A percentile compares a stretch with the other conserved stretches of the same genome.
These are phyloP conservation scores for Agrochola lota DNA, from an alignment of 2,888 invertebrate species.

Conservation along the genomic window DNA sequence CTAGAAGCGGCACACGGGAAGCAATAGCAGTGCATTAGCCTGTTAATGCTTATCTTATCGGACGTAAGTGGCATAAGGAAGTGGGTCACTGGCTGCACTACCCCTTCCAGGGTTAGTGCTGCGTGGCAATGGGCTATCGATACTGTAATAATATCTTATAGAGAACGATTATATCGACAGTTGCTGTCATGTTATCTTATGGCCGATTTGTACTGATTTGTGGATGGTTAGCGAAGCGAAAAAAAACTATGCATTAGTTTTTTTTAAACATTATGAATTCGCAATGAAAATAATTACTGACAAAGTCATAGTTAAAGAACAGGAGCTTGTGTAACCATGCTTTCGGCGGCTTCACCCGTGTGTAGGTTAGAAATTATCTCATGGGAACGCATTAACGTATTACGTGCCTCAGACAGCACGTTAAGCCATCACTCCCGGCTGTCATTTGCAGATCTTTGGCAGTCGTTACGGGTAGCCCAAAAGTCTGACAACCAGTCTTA, in stretches of 20 bases:
- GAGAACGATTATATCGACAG: slow-evolving; percentile 36
- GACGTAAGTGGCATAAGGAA: slow-evolving; percentile 57
- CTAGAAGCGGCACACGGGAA: slow-evolving; percentile 39
- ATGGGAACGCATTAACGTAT: no score
- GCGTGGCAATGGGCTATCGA: slow-evolving; percentile 37
- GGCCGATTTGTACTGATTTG: slow-evolving; percentile 7
- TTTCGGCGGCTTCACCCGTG: neutral
- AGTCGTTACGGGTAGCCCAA: no score
- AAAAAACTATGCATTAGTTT: slow-evolving; percentile 7
- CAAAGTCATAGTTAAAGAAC: neutral
- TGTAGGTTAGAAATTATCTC: no score
- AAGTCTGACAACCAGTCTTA: no score
- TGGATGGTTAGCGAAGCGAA: neutral
- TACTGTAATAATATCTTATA: slow-evolving; percentile 26
- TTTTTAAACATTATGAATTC: neutral
- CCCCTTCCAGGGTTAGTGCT: slow-evolving; percentile 34
- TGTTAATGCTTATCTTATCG: slow-evolving; percentile 56
- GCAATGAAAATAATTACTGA: neutral
- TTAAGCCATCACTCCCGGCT: no score
- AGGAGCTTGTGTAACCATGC: no score
- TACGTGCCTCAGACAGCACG: no score
- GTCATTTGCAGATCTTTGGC: no score
- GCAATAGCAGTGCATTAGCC: slow-evolving; percentile 52
- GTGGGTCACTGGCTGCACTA: slow-evolving; percentile 49
- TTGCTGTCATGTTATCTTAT: slow-evolving; percentile 7